Conservation (phyloP, 92 coral and sea anemone genomes). For the Palythoa caribaeorum region DNA sequence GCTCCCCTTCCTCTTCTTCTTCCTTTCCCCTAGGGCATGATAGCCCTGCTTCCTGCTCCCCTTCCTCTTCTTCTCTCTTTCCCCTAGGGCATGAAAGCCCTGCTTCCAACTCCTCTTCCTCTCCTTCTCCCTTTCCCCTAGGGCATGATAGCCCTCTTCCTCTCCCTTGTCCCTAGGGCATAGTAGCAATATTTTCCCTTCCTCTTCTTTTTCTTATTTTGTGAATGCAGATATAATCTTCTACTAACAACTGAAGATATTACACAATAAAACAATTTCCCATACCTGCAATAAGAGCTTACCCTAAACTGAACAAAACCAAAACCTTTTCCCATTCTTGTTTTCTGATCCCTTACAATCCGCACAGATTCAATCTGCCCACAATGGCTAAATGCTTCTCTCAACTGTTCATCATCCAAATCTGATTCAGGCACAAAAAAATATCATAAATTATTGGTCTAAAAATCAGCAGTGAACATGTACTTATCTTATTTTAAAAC, state of each 20-base stretch:
- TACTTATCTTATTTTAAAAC: not conserved
- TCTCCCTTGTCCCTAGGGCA: no score
- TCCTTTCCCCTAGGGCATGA: no score
- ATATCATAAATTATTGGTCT: not conserved
- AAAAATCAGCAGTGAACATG: not conserved
- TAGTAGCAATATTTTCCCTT: no score
- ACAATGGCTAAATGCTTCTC: slow-evolving; percentile 80
- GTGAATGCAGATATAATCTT: not conserved
- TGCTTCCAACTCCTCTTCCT: no score
- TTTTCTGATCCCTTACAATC: slow-evolving; percentile 85
- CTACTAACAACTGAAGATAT: not conserved
- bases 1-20: no score
- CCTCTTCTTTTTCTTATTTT: no score
- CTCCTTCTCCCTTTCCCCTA: no score
- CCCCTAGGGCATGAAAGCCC: no score
- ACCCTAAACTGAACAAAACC: slow-evolving; percentile 93
- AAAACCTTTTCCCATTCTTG: slow-evolving; percentile 97
- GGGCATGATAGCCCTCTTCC: no score
- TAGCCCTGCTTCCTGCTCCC: no score
- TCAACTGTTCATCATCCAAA: slow-evolving; percentile 81
- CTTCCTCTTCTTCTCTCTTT: no score
- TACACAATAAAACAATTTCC: not conserved
- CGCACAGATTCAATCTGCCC: slow-evolving; percentile 90
- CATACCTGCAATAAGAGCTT: not conserved
- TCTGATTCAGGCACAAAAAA: slow-evolving; percentile 48